A percentile compares a stretch with the other conserved stretches of the same genome.
Conservation (phyloP, 2,797 vertebrate genomes). For the Phalanger gymnotis region DNA sequence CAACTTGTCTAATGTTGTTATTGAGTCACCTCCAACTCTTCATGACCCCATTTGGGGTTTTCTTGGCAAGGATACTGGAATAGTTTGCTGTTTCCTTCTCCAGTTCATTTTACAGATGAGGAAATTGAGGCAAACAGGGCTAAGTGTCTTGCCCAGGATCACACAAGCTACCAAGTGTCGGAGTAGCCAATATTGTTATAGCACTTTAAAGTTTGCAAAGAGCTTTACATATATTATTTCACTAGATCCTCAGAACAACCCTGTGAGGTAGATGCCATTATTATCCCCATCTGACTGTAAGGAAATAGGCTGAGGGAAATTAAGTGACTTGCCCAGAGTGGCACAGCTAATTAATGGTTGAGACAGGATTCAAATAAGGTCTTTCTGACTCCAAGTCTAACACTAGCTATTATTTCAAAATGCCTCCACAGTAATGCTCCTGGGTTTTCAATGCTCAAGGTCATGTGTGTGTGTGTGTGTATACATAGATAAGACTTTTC, state of each 20-base stretch:
- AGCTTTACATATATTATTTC: background rate
- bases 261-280: background rate
- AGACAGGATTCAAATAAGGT: background rate
- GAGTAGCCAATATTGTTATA: background rate
- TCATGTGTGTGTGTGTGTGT: background rate
- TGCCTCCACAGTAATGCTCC: background rate
- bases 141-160: background rate
- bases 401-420: background rate
- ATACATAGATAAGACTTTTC: background rate
- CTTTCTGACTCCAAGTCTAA: background rate
- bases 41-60: background rate
- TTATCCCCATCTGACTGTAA: background rate
- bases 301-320: background rate
- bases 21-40: background rate
- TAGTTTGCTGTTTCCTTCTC: background rate
- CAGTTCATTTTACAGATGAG: background rate
- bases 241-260: background rate
- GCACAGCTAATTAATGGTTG: background rate
- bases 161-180: background rate
- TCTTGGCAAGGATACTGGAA: background rate
- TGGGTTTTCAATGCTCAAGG: background rate
- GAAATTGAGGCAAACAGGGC: background rate
- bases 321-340: background rate
- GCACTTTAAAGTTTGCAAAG: background rate
- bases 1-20: background rate